These are phyloP conservation scores for Caenorhabditis latens DNA, from an alignment of 1,140 invertebrate species.

Conservation along the genomic window DNA sequence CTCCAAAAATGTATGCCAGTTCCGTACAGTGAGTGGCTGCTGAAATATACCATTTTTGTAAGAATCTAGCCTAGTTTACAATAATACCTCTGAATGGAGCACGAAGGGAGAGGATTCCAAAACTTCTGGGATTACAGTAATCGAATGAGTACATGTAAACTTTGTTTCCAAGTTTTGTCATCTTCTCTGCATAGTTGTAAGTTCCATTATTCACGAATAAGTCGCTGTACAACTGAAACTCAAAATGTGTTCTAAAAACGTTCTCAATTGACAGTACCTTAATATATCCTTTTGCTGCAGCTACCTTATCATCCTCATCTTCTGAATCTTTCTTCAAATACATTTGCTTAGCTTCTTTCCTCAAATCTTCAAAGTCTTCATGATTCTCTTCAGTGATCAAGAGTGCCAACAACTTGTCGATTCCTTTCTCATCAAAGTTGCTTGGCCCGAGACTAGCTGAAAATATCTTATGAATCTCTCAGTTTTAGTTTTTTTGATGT, in stretches of 20 bases:
- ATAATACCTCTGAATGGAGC: conserved; percentile 85
- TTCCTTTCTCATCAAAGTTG: conserved; percentile 58
- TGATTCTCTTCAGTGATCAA: conserved; percentile 59
- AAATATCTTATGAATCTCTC: background rate
- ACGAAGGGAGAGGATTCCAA: conserved; percentile 84
- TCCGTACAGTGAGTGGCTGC: conserved; percentile 94
- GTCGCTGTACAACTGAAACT: conserved; percentile 60
- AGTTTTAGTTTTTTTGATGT: background rate
- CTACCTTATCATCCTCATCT: conserved; percentile 56
- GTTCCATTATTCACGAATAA: conserved; percentile 65
- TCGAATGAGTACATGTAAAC: conserved; percentile 88
- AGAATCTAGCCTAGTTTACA: too few relatives aligned
- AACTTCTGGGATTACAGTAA: conserved; percentile 90
- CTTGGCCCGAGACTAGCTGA: conserved; percentile 57
- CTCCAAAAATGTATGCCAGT: conserved; percentile 92
- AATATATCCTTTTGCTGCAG: conserved; percentile 52
- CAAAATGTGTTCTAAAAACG: too few relatives aligned
- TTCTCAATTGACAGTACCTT: background rate
- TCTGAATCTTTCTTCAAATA: conserved; percentile 59
- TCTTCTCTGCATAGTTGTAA: conserved; percentile 53
- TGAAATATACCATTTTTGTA: background rate
- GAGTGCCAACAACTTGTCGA: conserved; percentile 61
- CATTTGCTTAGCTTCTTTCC: conserved; percentile 60
- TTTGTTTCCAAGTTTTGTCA: conserved; percentile 56
- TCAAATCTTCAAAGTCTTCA: conserved; percentile 51